phyloP scores from a whole-genome alignment of 2,888 invertebrate genomes.

The Notodonta dromedarius region DNA sequence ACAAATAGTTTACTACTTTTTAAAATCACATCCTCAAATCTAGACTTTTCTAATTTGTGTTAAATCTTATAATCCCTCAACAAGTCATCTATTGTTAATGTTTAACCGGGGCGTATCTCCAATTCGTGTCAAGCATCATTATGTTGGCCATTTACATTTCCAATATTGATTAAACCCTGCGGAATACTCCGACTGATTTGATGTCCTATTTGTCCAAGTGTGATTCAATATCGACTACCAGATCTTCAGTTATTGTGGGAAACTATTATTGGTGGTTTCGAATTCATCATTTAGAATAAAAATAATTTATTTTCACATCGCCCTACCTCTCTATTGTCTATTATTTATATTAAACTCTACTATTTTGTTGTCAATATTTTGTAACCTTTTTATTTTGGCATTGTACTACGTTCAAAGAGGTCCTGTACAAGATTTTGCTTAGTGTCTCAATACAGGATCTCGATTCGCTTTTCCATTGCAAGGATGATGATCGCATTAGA shows the following conservation, averaged over 20 bases:
- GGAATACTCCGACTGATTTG: constrained; percentile 18
- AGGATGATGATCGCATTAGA: neutral
- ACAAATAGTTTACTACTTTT: too few relatives aligned
- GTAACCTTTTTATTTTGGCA: too few relatives aligned
- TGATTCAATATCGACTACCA: constrained; percentile 5
- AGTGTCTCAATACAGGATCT: neutral
- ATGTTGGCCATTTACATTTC: constrained; percentile 28
- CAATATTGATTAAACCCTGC: constrained; percentile 35
- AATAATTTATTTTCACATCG: too few relatives aligned
- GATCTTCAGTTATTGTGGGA: neutral
- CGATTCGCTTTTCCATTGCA: neutral
- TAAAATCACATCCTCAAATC: too few relatives aligned
- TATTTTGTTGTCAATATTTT: too few relatives aligned
- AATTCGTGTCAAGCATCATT: constrained; percentile 18
- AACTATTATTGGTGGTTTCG: neutral
- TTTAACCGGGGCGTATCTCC: neutral
- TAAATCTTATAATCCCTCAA: too few relatives aligned
- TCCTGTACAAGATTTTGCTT: neutral
- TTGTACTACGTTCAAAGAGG: too few relatives aligned
- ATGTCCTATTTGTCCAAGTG: constrained; percentile 18
- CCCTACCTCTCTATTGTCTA: too few relatives aligned
- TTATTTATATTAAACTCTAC: too few relatives aligned
- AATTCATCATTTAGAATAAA: neutral
- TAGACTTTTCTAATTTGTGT: too few relatives aligned
- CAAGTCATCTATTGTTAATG: neutral